Evolutionary conservation across 92 coral and sea anemone species (phyloP).

Genomic region (Virgularia gustaviana): DNA sequence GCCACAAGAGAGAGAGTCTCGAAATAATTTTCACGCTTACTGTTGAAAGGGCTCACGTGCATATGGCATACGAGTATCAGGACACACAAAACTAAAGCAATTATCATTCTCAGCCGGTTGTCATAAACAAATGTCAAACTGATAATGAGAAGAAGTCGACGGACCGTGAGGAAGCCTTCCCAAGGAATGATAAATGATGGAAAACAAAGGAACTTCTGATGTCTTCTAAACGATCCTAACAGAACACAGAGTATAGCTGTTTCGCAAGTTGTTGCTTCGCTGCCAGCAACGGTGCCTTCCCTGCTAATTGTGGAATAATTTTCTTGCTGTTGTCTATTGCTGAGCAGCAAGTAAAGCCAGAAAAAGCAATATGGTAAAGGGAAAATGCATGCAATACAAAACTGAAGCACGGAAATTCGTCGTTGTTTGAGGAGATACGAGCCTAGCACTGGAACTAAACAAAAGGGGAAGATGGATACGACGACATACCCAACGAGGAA

Average conservation of each 20-base stretch:
- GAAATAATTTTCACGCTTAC: background rate
- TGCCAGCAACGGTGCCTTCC: background rate
- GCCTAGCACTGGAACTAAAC: slow-evolving; percentile 17
- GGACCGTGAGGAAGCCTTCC: slow-evolving; percentile 24
- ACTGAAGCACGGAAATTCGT: slow-evolving; percentile 20
- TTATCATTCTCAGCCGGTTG: slow-evolving; percentile 12
- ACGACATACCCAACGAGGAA: slow-evolving; percentile 14
- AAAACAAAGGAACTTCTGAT: slow-evolving; percentile 19
- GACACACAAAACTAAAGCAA: slow-evolving; percentile 8
- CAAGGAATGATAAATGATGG: slow-evolving; percentile 9
- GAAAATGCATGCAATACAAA: slow-evolving; percentile 26
- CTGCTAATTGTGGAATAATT: background rate
- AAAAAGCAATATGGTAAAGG: slow-evolving; percentile 24
- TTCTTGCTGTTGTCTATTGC: background rate
- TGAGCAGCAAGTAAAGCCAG: slow-evolving; percentile 14
- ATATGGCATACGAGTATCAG: slow-evolving; percentile 11
- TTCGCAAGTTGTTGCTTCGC: background rate
- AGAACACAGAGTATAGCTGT: slow-evolving; percentile 30
- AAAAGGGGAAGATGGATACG: slow-evolving; percentile 18
- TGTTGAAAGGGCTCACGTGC: slow-evolving; percentile 11
- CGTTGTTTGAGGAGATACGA: slow-evolving; percentile 4
- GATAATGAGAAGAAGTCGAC: background rate
- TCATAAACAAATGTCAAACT: slow-evolving; percentile 5
- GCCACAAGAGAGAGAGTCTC: slow-evolving; percentile 10
- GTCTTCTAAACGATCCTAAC: slow-evolving; percentile 17